These are phyloP conservation scores for Protonemura montana DNA, from an alignment of 2,888 invertebrate genomes.

Conservation along the genomic window DNA sequence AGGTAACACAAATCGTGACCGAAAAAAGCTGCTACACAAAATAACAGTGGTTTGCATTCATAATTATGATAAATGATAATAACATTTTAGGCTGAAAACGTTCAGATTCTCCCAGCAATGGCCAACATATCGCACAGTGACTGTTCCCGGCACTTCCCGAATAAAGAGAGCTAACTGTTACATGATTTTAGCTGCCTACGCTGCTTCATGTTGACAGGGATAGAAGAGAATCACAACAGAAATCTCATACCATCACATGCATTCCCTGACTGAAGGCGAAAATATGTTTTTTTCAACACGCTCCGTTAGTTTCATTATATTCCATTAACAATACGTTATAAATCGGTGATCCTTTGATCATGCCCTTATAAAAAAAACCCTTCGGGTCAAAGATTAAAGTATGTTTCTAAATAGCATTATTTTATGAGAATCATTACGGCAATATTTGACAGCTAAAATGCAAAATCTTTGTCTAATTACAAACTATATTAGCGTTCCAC, in stretches of 20 bases:
- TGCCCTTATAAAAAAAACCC: background rate
- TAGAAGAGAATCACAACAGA: background rate
- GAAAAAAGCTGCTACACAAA: conserved; percentile 34
- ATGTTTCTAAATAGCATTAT: conserved; percentile 2
- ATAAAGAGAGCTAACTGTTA: background rate
- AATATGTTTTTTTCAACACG: background rate
- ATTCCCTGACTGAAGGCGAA: conserved; percentile 24
- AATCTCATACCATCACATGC: background rate
- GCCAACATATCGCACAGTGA: background rate
- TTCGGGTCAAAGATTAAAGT: conserved; percentile 19
- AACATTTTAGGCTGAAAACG: conserved; percentile 30
- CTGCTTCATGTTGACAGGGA: background rate
- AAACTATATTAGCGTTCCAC: background rate
- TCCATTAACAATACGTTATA: background rate
- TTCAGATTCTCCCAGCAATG: background rate
- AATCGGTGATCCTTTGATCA: conserved; percentile 26
- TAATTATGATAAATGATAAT: conserved; percentile 42
- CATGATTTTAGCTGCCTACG: background rate
- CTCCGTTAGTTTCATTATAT: conserved; percentile 24
- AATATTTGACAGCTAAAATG: conserved; percentile 31
- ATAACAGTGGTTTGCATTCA: conserved; percentile 34
- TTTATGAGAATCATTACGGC: conserved; percentile 26
- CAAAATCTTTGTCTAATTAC: conserved; percentile 21
- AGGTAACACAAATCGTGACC: conserved; percentile 25
- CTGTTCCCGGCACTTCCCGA: background rate